phyloP scores from a whole-genome alignment of 2,888 invertebrate species.

The Zelleria hepariella region DNA sequence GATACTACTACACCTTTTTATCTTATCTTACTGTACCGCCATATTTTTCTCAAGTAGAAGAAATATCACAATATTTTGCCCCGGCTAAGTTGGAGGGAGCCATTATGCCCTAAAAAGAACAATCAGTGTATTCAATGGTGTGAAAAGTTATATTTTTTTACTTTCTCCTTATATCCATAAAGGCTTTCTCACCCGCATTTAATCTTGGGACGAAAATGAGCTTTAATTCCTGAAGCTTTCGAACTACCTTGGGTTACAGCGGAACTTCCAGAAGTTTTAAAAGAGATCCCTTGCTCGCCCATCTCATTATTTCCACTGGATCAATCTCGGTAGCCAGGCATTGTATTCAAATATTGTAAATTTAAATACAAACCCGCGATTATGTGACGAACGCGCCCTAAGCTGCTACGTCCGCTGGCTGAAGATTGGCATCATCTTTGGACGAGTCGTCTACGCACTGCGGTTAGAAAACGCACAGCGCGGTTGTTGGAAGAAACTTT shows the following conservation, averaged over 20 bases:
- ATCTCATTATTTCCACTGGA: slow-evolving; percentile 44
- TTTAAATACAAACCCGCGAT: slow-evolving; percentile 71
- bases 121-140: slow-evolving; percentile 40
- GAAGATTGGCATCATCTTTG: slow-evolving; percentile 49
- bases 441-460: slow-evolving; percentile 31
- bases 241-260: neutral
- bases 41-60: neutral
- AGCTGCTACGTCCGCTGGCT: slow-evolving; percentile 43
- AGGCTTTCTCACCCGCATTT: neutral
- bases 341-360: slow-evolving; percentile 67
- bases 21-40: too few species aligned
- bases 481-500: too few species aligned
- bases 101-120: slow-evolving; percentile 32
- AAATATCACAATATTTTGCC: neutral
- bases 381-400: slow-evolving; percentile 60
- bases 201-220: slow-evolving; percentile 4
- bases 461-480: slow-evolving; percentile 16
- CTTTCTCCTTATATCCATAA: too few species aligned
- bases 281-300: slow-evolving; percentile 33
- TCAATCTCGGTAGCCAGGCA: slow-evolving; percentile 58
- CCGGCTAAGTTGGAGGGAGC: neutral
- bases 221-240: slow-evolving; percentile 8
- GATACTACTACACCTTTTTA: too few species aligned
- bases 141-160: slow-evolving; percentile 30
- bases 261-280: neutral